A percentile compares a stretch with the other conserved stretches of the same genome.
Evolutionary conservation across 2,113 vertebrate genomes (phyloP).

Genomic region (Odontesthes bonariensis): DNA sequence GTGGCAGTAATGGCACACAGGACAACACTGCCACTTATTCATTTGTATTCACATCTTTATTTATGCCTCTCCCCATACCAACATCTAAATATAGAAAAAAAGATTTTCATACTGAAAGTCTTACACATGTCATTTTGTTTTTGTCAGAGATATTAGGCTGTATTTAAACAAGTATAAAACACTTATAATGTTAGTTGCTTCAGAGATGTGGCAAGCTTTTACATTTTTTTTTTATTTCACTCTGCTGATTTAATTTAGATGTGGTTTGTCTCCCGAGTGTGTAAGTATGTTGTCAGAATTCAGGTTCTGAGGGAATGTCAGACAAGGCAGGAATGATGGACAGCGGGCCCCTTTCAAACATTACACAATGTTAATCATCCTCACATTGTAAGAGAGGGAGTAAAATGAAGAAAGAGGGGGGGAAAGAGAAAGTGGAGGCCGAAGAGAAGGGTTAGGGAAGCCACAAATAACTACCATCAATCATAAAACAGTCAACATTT

Average conservation of each 20-base stretch:
- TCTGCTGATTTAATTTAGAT: background rate
- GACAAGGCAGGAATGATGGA: constrained; percentile 62
- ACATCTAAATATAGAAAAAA: constrained; percentile 67
- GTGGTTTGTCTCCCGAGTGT: background rate
- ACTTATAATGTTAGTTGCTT: background rate
- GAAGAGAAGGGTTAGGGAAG: constrained; percentile 84
- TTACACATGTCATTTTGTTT: background rate
- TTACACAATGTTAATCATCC: constrained; percentile 83
- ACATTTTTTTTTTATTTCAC: background rate
- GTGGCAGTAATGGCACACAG: constrained; percentile 76
- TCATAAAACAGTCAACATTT: constrained; percentile 88
- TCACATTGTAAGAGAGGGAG: constrained; percentile 67
- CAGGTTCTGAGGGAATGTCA: constrained; percentile 58
- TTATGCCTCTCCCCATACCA: constrained; percentile 41
- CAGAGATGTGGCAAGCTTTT: background rate
- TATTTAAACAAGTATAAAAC: background rate
- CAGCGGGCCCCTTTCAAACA: constrained; percentile 71
- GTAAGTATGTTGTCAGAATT: constrained; percentile 22
- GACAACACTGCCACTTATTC: constrained; percentile 65
- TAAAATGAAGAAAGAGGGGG: constrained; percentile 75
- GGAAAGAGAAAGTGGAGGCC: constrained; percentile 64
- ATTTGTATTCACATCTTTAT: constrained; percentile 68
- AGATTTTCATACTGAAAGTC: background rate
- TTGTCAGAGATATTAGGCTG: background rate
- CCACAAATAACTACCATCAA: constrained; percentile 95